Base-by-base conservation (phyloP, 2,113 vertebrate species). In the Cepphus grylle region DNA sequence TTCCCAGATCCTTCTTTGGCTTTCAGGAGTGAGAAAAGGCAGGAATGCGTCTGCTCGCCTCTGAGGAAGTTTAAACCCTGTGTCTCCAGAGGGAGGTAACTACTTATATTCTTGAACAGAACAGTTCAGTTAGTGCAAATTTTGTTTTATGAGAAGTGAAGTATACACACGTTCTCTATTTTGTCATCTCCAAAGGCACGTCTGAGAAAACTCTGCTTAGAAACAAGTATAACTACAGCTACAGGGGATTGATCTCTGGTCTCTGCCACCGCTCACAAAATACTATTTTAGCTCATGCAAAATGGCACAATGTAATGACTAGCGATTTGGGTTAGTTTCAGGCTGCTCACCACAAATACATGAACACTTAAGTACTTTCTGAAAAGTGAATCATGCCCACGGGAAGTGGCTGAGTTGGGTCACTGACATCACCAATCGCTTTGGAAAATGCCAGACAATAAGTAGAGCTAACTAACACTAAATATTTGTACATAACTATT, bases 111-210 rank as follows among this genome's bases (percentile, higher is more conserved):
- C 29, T 58, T 78, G 15, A 79, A 52, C 8, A 23, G n/a, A 86
- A 36, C 4, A 53, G 9, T 72, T 82, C 30, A 34, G 2, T 53
- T 66, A 71, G 6, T 20, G 40, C 5, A 81, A 52, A 40, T 63
- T 73, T 70, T 50, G 3, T 1, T 15, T 61, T 58, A 67, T 53
- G 18, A 66, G 19, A 50, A 52, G 5, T 67, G 32, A 14, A 73
- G 7, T 55, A 47, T 20, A 43, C 3, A 47, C 3, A 10, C 0
- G 0, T 38, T 63, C 11, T 45, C 4, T 50, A 38, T 34, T 56
- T 87, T 81, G 20, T 17, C 25, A n/a, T 29, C 15, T 55, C 42
- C 45, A 80, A 76, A 80, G 13, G 1, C 16, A 82, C 7, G 25
- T 36, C 22, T 63, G 22, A 53, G 27, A 76, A 67, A 77, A 36